Evolutionary conservation across 2,888 invertebrate genomes (phyloP).

Genomic region (Calameuta pallipes): DNA sequence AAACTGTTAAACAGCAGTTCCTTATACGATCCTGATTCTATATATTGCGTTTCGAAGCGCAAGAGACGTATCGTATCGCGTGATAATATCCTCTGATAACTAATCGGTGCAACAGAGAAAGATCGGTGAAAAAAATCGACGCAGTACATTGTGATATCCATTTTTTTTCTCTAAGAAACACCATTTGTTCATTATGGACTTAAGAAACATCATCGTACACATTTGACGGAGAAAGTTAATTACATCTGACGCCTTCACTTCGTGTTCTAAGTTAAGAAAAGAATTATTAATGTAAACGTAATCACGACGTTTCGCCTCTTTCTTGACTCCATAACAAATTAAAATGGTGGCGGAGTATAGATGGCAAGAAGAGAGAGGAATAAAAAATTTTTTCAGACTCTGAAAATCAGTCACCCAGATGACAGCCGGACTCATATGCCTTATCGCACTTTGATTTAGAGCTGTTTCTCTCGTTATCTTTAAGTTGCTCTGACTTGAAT

Average conservation of each 20-base stretch:
- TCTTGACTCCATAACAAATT: not conserved
- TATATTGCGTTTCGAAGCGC: not conserved
- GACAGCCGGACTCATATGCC: not conserved
- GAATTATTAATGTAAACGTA: not conserved
- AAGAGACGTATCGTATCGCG: not conserved
- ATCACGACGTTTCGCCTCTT: not conserved
- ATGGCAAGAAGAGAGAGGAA: not conserved
- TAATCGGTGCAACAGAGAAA: not conserved
- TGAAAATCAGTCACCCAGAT: not conserved
- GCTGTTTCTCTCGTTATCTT: conserved; percentile 17
- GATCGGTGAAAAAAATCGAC: too few relatives aligned
- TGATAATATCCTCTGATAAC: not conserved
- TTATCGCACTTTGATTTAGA: conserved; percentile 53
- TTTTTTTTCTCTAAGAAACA: too few relatives aligned
- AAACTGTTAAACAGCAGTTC: not conserved
- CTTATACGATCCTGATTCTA: not conserved
- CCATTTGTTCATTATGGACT: too few relatives aligned
- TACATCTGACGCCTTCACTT: too few relatives aligned
- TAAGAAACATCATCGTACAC: too few relatives aligned
- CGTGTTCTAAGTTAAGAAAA: not conserved
- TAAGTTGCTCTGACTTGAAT: conserved; percentile 37
- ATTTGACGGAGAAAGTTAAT: too few relatives aligned
- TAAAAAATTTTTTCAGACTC: not conserved
- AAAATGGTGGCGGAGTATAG: not conserved
- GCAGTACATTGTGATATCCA: too few relatives aligned